Conservation (phyloP, 2,888 invertebrate species). For the Cinara cedri region DNA sequence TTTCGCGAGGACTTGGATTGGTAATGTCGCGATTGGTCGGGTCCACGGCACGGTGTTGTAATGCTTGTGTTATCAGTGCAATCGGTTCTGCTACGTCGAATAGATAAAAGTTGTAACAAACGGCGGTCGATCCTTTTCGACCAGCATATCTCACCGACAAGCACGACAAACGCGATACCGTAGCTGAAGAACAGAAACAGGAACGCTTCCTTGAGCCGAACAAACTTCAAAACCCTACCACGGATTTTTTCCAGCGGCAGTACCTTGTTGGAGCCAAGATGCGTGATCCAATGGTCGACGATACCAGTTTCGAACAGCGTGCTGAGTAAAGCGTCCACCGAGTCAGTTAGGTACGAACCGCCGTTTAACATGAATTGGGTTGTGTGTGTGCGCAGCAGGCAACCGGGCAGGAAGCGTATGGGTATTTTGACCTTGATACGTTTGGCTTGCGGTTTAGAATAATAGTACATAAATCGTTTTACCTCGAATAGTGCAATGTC, state of each 20-base stretch:
- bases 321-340: constrained; percentile 53
- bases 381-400: constrained; percentile 58
- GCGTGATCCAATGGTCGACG: constrained; percentile 58
- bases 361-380: constrained; percentile 58
- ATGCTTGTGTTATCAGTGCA: too few relatives aligned
- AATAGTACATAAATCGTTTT: constrained; percentile 58
- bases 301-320: constrained; percentile 58
- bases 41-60: too few relatives aligned
- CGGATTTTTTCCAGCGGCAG: constrained; percentile 58
- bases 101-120: not conserved
- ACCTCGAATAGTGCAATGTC: constrained; percentile 58
- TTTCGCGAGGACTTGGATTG: not conserved
- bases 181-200: constrained; percentile 54
- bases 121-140: not conserved
- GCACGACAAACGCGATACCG: constrained; percentile 39
- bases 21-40: not conserved
- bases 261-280: constrained; percentile 58
- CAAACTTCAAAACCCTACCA: constrained; percentile 53
- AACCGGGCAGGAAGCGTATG: constrained; percentile 59
- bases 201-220: constrained; percentile 57
- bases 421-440: constrained; percentile 58
- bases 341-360: constrained; percentile 56
- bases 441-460: constrained; percentile 57
- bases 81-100: too few relatives aligned
- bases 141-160: constrained; percentile 57